Evolutionary conservation across 2,113 vertebrate genomes (phyloP).

Genomic region (Gnathonemus longibarbis): DNA sequence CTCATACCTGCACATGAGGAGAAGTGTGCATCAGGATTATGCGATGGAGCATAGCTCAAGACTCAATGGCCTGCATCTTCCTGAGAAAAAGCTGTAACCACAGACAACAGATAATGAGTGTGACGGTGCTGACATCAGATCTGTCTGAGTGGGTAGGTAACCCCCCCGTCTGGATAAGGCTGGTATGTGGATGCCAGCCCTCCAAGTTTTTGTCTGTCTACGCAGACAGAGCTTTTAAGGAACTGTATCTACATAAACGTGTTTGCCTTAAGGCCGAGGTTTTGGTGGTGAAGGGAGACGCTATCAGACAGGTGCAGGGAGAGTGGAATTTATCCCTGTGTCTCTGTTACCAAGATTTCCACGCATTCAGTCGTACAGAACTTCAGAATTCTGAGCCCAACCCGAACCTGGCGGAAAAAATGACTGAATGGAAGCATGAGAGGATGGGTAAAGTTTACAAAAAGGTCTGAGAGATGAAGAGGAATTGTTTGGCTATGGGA

Average conservation of each 20-base stretch:
- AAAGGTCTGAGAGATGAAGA: neutral
- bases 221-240: constrained; percentile 49
- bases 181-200: neutral
- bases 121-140: neutral
- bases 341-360: constrained; percentile 44
- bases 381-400: neutral
- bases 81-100: neutral
- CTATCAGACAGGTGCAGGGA: constrained; percentile 57
- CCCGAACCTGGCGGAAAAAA: neutral
- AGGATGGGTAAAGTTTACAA: neutral
- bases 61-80: neutral
- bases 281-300: constrained; percentile 51
- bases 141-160: neutral
- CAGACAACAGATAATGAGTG: neutral
- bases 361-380: constrained; percentile 35
- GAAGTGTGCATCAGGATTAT: neutral
- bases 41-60: neutral
- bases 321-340: constrained; percentile 39
- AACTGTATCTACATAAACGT: constrained; percentile 56
- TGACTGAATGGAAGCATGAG: neutral
- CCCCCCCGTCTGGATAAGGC: neutral
- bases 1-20: neutral
- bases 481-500: neutral
- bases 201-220: constrained; percentile 23
- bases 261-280: constrained; percentile 47